A percentile compares a stretch with the other conserved stretches of the same genome.
phyloP scores from a whole-genome alignment of 1,140 invertebrate species.

The Sitophilus oryzae region DNA sequence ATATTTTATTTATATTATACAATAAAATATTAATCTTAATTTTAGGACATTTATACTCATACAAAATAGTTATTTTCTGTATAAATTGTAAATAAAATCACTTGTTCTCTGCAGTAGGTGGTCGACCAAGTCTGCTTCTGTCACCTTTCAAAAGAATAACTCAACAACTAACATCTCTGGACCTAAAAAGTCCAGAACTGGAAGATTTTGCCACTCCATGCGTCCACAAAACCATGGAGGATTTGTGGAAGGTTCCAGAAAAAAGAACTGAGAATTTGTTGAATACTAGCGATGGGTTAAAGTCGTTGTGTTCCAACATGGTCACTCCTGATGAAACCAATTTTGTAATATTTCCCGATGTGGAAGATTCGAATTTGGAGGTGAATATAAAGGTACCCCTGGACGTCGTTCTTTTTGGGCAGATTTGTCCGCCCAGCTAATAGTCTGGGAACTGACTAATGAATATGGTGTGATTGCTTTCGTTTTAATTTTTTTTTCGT shows the following conservation, averaged over 20 bases:
- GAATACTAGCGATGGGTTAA: constrained; percentile 40
- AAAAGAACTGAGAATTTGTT: constrained; percentile 23
- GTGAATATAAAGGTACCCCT: not conserved
- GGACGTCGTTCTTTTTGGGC: too few species aligned
- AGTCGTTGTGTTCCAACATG: constrained; percentile 39
- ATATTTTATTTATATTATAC: not conserved
- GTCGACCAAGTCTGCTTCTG: constrained; percentile 47
- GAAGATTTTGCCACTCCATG: constrained; percentile 66
- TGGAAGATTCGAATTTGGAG: constrained; percentile 34
- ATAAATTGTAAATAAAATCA: not conserved
- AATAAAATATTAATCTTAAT: too few species aligned
- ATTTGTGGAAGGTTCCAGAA: constrained; percentile 48
- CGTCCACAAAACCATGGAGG: constrained; percentile 54
- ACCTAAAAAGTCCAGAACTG: constrained; percentile 62
- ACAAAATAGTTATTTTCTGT: too few species aligned
- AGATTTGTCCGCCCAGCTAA: too few species aligned
- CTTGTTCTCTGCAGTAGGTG: constrained; percentile 10
- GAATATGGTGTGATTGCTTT: too few species aligned
- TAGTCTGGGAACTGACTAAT: too few species aligned
- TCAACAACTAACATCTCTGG: constrained; percentile 64
- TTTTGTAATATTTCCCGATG: constrained; percentile 47
- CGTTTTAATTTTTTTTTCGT: too few species aligned
- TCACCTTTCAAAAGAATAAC: constrained; percentile 72
- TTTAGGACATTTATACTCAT: too few species aligned
- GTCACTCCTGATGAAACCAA: constrained; percentile 41